These are phyloP conservation scores for Tuberolachnus salignus DNA, from an alignment of 2,888 invertebrate genomes.

Conservation along the genomic window DNA sequence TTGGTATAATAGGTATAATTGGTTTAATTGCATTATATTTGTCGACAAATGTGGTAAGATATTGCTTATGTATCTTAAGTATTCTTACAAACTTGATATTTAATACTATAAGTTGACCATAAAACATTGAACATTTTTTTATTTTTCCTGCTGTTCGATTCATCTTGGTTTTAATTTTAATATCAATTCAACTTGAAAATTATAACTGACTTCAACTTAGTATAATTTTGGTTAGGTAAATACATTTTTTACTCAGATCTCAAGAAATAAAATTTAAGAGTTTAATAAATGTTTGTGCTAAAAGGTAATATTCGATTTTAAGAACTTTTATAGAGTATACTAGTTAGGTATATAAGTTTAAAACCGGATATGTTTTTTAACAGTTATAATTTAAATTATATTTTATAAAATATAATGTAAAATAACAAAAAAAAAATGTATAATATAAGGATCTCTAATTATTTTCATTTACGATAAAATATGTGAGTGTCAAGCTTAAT, in stretches of 20 bases:
- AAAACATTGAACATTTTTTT: neutral
- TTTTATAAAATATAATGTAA: slow-evolving; percentile 4
- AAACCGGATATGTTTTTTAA: too few species aligned
- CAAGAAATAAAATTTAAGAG: neutral
- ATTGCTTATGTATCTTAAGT: neutral
- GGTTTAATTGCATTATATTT: neutral
- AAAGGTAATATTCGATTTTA: neutral
- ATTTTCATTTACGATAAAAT: slow-evolving; percentile 42
- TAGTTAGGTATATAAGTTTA: too few species aligned
- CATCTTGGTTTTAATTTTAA: neutral
- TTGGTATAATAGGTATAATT: neutral
- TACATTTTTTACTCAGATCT: neutral
- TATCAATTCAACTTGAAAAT: too few species aligned
- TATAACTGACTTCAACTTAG: too few species aligned
- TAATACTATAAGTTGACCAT: neutral
- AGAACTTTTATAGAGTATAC: neutral
- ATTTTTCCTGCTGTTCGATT: neutral
- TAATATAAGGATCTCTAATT: neutral
- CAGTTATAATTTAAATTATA: neutral
- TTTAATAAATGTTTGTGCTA: neutral
- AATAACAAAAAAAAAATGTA: neutral
- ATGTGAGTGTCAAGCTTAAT: slow-evolving; percentile 27
- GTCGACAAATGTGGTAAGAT: neutral
- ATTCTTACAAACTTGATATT: too few species aligned
- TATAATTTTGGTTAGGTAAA: neutral